These are phyloP conservation scores for Camelus bactrianus DNA, from an alignment of 2,113 vertebrate genomes.

Conservation along the genomic window DNA sequence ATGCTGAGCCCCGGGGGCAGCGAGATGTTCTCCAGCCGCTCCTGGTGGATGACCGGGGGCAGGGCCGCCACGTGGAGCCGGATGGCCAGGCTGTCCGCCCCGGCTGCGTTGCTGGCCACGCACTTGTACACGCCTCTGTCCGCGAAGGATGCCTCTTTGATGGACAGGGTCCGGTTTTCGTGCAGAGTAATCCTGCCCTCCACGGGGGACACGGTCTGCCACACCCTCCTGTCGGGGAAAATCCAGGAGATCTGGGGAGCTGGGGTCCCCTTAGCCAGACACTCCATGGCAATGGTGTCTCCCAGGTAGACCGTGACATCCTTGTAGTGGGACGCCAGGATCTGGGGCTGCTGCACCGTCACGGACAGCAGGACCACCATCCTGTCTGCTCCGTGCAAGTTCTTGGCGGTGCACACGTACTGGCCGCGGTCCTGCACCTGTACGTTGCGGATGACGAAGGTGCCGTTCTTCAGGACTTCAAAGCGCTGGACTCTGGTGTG, in stretches of 20 bases:
- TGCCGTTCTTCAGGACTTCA: slow-evolving; percentile 92
- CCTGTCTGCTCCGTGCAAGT: slow-evolving; percentile 90
- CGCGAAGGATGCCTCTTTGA: slow-evolving; percentile 86
- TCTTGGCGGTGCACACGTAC: slow-evolving; percentile 92
- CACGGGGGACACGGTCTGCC: slow-evolving; percentile 69
- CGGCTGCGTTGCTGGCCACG: slow-evolving; percentile 91
- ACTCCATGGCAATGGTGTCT: slow-evolving; percentile 89
- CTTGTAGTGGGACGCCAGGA: slow-evolving; percentile 88
- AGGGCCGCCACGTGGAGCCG: slow-evolving; percentile 89
- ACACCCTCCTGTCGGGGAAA: slow-evolving; percentile 89
- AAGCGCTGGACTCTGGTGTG: slow-evolving; percentile 90
- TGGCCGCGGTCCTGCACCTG: slow-evolving; percentile 91
- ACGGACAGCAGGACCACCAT: slow-evolving; percentile 87
- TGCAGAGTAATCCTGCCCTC: slow-evolving; percentile 86
- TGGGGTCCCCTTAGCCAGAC: slow-evolving; percentile 90
- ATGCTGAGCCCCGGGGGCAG: slow-evolving; percentile 87
- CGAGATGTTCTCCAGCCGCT: slow-evolving; percentile 88
- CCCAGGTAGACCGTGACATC: slow-evolving; percentile 90
- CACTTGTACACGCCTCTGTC: slow-evolving; percentile 94
- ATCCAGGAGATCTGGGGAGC: slow-evolving; percentile 92
- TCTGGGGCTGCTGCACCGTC: slow-evolving; percentile 87
- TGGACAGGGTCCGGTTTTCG: slow-evolving; percentile 89
- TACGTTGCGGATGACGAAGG: slow-evolving; percentile 89
- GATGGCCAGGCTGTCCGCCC: slow-evolving; percentile 90
- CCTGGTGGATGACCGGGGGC: slow-evolving; percentile 91